Conservation (phyloP, 2,888 invertebrate species). For the Apotomis turbidana region DNA sequence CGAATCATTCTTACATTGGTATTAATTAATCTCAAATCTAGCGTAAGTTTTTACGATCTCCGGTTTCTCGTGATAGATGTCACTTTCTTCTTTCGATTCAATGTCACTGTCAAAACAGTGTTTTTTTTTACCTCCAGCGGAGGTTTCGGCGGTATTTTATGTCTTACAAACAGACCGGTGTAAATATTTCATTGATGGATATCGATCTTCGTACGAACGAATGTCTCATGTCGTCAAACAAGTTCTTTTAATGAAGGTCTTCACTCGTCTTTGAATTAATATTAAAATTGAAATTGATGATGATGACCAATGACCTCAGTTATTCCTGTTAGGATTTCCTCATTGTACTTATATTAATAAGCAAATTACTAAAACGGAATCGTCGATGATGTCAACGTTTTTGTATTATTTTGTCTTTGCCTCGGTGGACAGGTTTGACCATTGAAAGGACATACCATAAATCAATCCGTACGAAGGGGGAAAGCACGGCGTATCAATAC, state of each 20-base stretch:
- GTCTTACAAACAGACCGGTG: slow-evolving; percentile 41
- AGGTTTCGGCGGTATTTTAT: slow-evolving; percentile 46
- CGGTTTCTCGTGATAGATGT: slow-evolving; percentile 60
- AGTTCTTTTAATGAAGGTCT: slow-evolving; percentile 38
- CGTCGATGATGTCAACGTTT: neutral
- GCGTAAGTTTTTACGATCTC: slow-evolving; percentile 59
- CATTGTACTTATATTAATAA: neutral
- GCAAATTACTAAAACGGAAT: slow-evolving; percentile 17
- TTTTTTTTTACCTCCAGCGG: slow-evolving; percentile 25
- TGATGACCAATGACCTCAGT: slow-evolving; percentile 35
- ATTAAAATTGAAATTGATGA: slow-evolving; percentile 27
- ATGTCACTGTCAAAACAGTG: slow-evolving; percentile 54
- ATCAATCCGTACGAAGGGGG: slow-evolving; percentile 68
- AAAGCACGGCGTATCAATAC: slow-evolving; percentile 71
- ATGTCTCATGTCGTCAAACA: slow-evolving; percentile 25
- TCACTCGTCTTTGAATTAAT: slow-evolving; percentile 26
- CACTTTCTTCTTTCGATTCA: slow-evolving; percentile 66
- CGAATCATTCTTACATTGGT: slow-evolving; percentile 67
- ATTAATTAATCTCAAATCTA: slow-evolving; percentile 73
- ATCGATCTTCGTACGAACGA: slow-evolving; percentile 30
- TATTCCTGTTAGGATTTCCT: slow-evolving; percentile 31
- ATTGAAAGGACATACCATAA: slow-evolving; percentile 68
- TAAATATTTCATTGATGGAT: slow-evolving; percentile 36
- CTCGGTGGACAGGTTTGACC: slow-evolving; percentile 11
- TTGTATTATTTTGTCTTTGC: slow-evolving; percentile 22